Evolutionary conservation across 2,113 vertebrate genomes (phyloP).

Genomic region (Odontophorus gujanensis): DNA sequence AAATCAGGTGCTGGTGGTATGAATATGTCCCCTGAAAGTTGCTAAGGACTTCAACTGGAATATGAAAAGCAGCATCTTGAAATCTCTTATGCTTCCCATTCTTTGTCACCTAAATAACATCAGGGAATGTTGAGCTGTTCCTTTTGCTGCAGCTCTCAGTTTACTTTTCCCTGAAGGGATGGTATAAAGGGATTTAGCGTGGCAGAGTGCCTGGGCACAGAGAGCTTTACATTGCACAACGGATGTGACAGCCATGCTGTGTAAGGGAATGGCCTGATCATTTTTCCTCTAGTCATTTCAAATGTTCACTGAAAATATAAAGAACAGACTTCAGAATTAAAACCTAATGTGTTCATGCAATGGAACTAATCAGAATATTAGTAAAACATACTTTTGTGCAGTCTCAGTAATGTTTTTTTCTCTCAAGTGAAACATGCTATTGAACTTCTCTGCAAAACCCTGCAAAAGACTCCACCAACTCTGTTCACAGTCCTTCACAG

Average conservation of each 20-base stretch:
- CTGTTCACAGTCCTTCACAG: background rate
- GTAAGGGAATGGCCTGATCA: background rate
- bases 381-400: background rate
- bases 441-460: background rate
- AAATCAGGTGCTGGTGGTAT: background rate
- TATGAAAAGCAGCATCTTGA: background rate
- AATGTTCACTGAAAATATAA: background rate
- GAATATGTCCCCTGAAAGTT: background rate
- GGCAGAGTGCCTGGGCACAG: background rate
- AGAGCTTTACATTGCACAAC: background rate
- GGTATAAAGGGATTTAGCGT: background rate
- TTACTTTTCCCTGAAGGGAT: background rate
- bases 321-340: background rate
- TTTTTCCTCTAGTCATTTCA: background rate
- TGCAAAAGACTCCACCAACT: background rate
- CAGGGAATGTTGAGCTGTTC: background rate
- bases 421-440: background rate
- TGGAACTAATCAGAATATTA: slow-evolving; percentile 3
- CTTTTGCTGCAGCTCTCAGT: background rate
- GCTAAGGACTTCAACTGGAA: background rate
- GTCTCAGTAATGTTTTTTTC: background rate
- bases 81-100: background rate
- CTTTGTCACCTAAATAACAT: background rate
- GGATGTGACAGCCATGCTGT: background rate
- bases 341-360: background rate